Conservation (phyloP, 2,113 vertebrate species). For the Oncorhynchus tshawytscha region DNA sequence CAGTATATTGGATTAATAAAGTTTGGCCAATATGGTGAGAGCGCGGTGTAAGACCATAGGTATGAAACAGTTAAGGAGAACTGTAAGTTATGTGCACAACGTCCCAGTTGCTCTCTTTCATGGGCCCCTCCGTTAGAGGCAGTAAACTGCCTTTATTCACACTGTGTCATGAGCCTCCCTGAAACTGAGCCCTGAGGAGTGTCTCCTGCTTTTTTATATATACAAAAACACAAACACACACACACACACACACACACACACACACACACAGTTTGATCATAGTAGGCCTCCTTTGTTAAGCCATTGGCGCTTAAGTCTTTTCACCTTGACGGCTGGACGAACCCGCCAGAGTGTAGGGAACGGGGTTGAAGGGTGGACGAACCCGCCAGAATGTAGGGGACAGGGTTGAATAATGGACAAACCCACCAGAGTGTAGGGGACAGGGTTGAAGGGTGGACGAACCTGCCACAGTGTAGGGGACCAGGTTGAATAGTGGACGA, state of each 20-base stretch:
- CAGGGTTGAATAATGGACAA: too few species aligned
- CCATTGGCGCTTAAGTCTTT: neutral
- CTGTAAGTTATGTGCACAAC: too few species aligned
- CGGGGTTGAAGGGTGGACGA: too few species aligned
- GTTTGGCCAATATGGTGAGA: too few species aligned
- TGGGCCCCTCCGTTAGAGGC: neutral
- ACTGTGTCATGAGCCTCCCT: slow-evolving; percentile 39
- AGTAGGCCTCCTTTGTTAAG: neutral
- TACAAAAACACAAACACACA: neutral
- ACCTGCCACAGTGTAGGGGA: too few species aligned
- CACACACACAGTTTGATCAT: neutral
- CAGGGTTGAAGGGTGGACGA: neutral
- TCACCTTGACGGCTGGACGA: too few species aligned
- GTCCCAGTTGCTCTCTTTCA: neutral
- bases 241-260: neutral
- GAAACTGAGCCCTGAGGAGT: slow-evolving; percentile 23
- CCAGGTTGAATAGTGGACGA: neutral
- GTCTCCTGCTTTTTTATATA: neutral
- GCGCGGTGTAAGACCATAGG: too few species aligned
- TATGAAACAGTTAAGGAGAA: neutral
- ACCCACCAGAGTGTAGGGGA: too few species aligned
- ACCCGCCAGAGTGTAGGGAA: too few species aligned
- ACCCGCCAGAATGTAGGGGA: too few species aligned
- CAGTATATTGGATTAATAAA: too few species aligned
- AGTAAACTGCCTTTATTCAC: slow-evolving; percentile 40